Conservation (phyloP, 2,888 invertebrate species). For the Deilephila porcellus region DNA sequence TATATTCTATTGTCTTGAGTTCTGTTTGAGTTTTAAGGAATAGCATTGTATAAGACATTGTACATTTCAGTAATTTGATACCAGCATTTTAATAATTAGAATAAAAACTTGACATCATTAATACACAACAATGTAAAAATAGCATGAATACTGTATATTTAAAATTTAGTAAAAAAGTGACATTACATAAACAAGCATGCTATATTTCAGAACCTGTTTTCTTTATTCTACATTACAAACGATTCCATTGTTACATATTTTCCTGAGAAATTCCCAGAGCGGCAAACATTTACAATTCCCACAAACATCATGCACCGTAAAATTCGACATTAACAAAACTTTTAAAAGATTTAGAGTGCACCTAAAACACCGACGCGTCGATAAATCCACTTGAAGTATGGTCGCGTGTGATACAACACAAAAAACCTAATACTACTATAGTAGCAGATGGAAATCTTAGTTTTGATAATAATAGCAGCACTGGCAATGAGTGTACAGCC, state of each 20-base stretch:
- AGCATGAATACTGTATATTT: no score
- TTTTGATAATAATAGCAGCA: constrained; percentile 27
- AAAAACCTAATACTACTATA: constrained; percentile 19
- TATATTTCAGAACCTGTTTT: neutral
- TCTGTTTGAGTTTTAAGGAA: no score
- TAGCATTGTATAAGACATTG: no score
- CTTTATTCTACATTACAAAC: neutral
- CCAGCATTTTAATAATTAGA: no score
- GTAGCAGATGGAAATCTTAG: constrained; percentile 21
- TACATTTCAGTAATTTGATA: no score
- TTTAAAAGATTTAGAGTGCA: neutral
- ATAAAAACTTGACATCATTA: no score
- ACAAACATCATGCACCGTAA: neutral
- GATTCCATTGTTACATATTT: neutral
- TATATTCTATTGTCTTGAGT: no score
- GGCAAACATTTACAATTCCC: neutral
- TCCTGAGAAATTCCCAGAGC: neutral
- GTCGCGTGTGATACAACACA: neutral
- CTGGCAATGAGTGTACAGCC: constrained; percentile 17
- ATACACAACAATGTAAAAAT: neutral
- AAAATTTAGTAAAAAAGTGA: no score
- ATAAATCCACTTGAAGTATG: constrained; percentile 8
- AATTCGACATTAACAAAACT: neutral
- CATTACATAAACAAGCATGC: no score
- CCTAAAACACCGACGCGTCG: constrained; percentile 14